Evolutionary conservation across 2,113 vertebrate species (phyloP).

Genomic region (Pogona vitticeps): DNA sequence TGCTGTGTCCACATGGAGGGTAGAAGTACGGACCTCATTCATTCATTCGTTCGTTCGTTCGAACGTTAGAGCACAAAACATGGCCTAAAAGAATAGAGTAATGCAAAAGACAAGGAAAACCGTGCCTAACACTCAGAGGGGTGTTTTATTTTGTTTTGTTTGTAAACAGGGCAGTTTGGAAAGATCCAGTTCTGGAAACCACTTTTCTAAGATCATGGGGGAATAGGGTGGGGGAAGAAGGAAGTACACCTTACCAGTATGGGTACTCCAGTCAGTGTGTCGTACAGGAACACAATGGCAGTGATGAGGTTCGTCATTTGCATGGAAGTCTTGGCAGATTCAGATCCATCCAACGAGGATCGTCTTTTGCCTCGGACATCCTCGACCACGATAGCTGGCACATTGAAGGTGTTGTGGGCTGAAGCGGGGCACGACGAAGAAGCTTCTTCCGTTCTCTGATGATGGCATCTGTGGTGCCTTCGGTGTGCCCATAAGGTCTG

Average conservation of each 20-base stretch:
- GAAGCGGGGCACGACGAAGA: constrained; percentile 55
- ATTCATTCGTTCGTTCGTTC: too few relatives aligned
- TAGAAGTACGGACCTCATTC: too few relatives aligned
- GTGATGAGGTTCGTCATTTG: constrained; percentile 86
- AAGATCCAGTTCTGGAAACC: background rate
- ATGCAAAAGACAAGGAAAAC: background rate
- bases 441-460: constrained; percentile 68
- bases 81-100: background rate
- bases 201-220: background rate
- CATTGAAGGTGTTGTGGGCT: constrained; percentile 76
- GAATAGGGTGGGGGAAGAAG: too few relatives aligned
- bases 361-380: constrained; percentile 82
- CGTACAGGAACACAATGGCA: constrained; percentile 84
- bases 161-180: background rate
- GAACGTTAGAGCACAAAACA: background rate
- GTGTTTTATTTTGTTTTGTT: too few relatives aligned
- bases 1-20: background rate
- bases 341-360: constrained; percentile 82
- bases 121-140: too few relatives aligned
- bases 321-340: constrained; percentile 84
- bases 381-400: constrained; percentile 84
- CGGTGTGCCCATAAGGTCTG: constrained; percentile 81
- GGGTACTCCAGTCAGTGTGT: constrained; percentile 83
- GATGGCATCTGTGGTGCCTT: constrained; percentile 69
- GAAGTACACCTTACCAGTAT: constrained; percentile 80